These are phyloP conservation scores for Callospermophilus lateralis DNA, from an alignment of 2,113 vertebrate species.

Conservation along the genomic window DNA sequence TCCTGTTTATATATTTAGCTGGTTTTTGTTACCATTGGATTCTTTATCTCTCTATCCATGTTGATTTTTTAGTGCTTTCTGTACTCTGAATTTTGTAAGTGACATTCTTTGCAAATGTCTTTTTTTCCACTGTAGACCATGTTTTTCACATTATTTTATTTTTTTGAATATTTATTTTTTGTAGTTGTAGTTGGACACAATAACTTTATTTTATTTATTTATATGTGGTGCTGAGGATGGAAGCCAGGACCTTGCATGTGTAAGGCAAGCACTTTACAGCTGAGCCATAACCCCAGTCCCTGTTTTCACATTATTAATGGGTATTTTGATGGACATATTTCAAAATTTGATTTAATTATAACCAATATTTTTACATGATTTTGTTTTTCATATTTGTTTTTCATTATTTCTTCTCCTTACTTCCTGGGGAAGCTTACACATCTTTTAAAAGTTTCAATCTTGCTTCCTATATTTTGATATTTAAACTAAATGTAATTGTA, in stretches of 20 bases:
- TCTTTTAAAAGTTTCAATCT: not conserved
- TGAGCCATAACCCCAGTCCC: too few species aligned
- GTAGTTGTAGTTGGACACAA: too few species aligned
- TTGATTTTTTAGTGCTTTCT: not conserved
- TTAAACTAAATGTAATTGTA: not conserved
- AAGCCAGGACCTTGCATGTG: too few species aligned
- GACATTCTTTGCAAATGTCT: not conserved
- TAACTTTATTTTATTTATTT: too few species aligned
- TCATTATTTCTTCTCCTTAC: not conserved
- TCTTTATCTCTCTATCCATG: not conserved
- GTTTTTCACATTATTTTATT: too few species aligned
- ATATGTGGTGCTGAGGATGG: too few species aligned
- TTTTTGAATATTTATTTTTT: too few species aligned
- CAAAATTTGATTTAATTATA: not conserved
- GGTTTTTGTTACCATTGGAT: not conserved
- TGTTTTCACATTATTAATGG: not conserved
- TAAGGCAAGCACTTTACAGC: too few species aligned
- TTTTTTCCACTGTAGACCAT: not conserved
- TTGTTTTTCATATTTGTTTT: not conserved
- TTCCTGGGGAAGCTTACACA: not conserved
- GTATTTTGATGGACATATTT: not conserved
- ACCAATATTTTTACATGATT: not conserved
- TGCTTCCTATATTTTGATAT: not conserved
- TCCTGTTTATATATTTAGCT: not conserved
- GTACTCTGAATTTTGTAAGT: not conserved